Evolutionary conservation across 2,888 invertebrate genomes (phyloP).

Genomic region (Drosophila parthenogenetica): DNA sequence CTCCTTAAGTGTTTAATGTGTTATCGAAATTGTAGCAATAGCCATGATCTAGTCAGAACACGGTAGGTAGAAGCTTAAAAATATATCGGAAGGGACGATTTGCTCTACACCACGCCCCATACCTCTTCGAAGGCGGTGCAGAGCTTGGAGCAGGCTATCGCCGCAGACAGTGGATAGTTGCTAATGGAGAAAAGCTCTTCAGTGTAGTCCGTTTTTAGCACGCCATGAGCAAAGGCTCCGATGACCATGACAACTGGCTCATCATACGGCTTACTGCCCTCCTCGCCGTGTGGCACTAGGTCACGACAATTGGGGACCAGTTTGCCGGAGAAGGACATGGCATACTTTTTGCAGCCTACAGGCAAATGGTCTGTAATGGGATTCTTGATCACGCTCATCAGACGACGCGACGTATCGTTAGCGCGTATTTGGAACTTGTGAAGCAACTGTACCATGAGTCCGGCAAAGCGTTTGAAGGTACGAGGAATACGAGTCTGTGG

Average conservation of each 20-base stretch:
- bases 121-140: slow-evolving; percentile 97
- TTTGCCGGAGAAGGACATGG: slow-evolving; percentile 95
- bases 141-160: slow-evolving; percentile 97
- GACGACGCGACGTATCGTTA: slow-evolving; percentile 93
- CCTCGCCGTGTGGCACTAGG: slow-evolving; percentile 88
- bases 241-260: slow-evolving; percentile 95
- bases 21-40: too few species aligned
- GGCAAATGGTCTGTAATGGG: slow-evolving; percentile 97
- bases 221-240: slow-evolving; percentile 99
- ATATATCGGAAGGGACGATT: background rate
- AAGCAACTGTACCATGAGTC: slow-evolving; percentile 98
- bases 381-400: slow-evolving; percentile 98
- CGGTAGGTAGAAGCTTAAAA: slow-evolving; percentile 18
- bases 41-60: background rate
- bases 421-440: slow-evolving; percentile 97
- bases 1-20: too few species aligned
- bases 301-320: slow-evolving; percentile 89
- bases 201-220: slow-evolving; percentile 93
- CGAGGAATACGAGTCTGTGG: slow-evolving; percentile 98
- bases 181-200: slow-evolving; percentile 97
- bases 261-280: slow-evolving; percentile 87
- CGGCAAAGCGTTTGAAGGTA: slow-evolving; percentile 98
- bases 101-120: slow-evolving; percentile 90
- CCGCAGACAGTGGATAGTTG: slow-evolving; percentile 98
- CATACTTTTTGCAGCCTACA: slow-evolving; percentile 95